Conservation (phyloP, 2,113 vertebrate genomes). For the Sprattus sprattus region DNA sequence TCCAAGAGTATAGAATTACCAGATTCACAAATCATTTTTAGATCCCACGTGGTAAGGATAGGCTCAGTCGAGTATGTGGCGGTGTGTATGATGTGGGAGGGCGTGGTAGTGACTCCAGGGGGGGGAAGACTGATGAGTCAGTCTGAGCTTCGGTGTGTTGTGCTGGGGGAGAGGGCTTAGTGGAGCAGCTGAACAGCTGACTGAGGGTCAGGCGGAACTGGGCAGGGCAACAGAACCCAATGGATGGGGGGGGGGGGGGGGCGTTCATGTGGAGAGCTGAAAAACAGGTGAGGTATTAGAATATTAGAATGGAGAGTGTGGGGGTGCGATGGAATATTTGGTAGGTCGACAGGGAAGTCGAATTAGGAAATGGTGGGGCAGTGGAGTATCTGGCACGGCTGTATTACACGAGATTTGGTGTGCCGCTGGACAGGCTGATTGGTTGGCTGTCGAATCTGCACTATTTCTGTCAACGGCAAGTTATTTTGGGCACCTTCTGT, state of each 20-base stretch:
- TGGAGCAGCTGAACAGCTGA: not conserved
- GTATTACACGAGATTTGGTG: not conserved
- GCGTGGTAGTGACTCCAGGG: not conserved
- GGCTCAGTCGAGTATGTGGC: not conserved
- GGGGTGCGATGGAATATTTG: not conserved
- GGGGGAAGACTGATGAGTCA: not conserved
- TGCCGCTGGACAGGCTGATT: conserved; percentile 38
- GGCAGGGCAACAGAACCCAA: too few relatives aligned
- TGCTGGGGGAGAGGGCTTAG: not conserved
- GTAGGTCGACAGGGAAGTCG: not conserved
- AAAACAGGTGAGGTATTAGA: not conserved
- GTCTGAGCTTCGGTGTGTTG: not conserved
- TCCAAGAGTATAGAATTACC: not conserved
- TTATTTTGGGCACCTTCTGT: conserved; percentile 59
- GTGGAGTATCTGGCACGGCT: not conserved
- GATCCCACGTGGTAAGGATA: not conserved
- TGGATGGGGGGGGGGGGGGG: not conserved
- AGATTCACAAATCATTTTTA: not conserved
- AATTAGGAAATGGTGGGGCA: not conserved
- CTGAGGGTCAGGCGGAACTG: not conserved
- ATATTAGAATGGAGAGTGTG: not conserved
- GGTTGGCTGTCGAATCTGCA: conserved; percentile 46
- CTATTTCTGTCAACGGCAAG: conserved; percentile 57
- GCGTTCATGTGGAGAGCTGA: not conserved
- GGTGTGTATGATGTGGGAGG: not conserved